Base-by-base conservation (phyloP, 2,888 invertebrate species). In the Rotaria socialis region DNA sequence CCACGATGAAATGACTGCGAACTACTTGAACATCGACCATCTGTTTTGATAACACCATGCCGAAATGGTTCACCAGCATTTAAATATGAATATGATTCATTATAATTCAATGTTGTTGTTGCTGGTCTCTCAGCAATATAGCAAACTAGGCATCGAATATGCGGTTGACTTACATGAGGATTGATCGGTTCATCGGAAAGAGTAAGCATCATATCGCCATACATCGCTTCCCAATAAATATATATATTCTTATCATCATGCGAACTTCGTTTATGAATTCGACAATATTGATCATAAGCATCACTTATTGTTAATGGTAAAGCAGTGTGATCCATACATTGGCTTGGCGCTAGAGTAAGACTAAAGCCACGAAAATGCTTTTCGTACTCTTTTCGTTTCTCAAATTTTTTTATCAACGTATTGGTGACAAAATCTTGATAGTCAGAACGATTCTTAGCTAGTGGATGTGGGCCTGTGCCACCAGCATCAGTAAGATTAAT, bases 201-300 rank as follows among this genome's bases (percentile, higher is more conserved):
- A 10, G 80, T 47, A n/a, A 80, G 5, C 43, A 80, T 80, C 80
- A 80, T 80, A n/a, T 80, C 80, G 2, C 80, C 80, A 47, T 47
- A 11, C 80, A 80, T 80, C 3, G 80, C 10, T 80, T 80, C 22
- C 80, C 80, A 80, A 80, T 80, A 80, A 47, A 80, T 80, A n/a
- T 47, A 80, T 5, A n/a, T 10, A 47, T 35, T 35, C 35, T 35
- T 35, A 35, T 35, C 35, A 35, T 47, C 24, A 80, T 47, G 24
- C 0, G 16, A 4, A 27, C 47, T 3, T 10, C 1, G 19, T 47
- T 47, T 80, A 80, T 80, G 24, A n/a, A 22, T 47, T n/a, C 24
- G 80, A 11, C 10, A 22, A n/a, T 80, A 80, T 47, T 80, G 47
- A n/a, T 47, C 0, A 80, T 47, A n/a, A 0, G 80, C 43, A 19